phyloP scores from a whole-genome alignment of 2,113 vertebrate species.

The Pterocles gutturalis region DNA sequence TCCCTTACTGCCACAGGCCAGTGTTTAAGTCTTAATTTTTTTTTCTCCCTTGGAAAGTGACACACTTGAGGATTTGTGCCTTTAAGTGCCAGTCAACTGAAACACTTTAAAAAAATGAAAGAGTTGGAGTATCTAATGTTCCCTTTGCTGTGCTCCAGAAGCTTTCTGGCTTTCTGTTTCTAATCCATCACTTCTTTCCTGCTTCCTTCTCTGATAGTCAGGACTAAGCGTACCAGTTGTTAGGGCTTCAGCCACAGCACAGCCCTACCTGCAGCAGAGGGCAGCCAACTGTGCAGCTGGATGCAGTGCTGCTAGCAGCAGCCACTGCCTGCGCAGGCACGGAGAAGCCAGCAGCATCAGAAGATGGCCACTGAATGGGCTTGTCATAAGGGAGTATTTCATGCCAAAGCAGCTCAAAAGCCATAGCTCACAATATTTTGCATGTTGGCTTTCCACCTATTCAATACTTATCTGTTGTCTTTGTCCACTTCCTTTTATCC shows the following conservation, averaged over 20 bases:
- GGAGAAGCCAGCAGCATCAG: not conserved
- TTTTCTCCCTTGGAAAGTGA: not conserved
- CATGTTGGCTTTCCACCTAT: not conserved
- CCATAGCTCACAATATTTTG: not conserved
- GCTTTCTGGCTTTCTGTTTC: not conserved
- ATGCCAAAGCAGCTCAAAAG: not conserved
- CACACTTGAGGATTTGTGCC: not conserved
- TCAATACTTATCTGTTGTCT: not conserved
- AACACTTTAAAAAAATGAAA: not conserved
- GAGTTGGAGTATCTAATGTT: not conserved
- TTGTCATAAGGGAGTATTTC: not conserved
- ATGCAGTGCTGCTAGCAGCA: not conserved
- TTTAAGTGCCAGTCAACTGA: fast-evolving
- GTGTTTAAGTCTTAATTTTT: not conserved
- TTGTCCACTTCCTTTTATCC: not conserved
- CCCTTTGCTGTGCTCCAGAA: not conserved
- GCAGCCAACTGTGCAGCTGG: not conserved
- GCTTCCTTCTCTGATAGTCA: fast-evolving
- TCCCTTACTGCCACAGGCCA: not conserved
- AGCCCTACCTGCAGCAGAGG: not conserved
- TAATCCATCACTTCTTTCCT: not conserved
- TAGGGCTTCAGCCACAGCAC: not conserved
- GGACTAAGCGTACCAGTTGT: fast-evolving
- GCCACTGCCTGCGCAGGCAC: fast-evolving
- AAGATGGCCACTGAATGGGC: not conserved